Evolutionary conservation across 2,888 invertebrate genomes (phyloP), one percentile per base, ranked within the genome.

Genomic region (Doris montereyensis): DNA sequence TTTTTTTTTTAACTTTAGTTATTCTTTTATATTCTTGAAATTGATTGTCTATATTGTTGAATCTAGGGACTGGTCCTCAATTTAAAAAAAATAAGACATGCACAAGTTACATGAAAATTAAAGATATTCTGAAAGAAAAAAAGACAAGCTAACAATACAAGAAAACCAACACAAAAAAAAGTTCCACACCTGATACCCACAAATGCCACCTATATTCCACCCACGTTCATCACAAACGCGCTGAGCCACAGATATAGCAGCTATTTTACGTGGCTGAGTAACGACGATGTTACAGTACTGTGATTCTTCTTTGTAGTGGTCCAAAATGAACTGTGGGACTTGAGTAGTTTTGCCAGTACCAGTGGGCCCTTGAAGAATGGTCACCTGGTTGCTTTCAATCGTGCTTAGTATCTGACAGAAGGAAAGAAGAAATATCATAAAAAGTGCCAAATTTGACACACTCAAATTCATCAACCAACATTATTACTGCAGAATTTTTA

Each of bases 261-360:
- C 98, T 85, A 99, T 97, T 87, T 96, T 94, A 78, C 98, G 93
- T 0, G 98, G 98, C 89, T 98, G 98, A 0, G 98, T 98, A 0
- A 98, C 96, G 65, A 92, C 86, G 72, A 98, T 97, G 90, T 96
- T 97, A 88, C 97, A 97, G 83, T 89, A 89, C 77, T 92, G 92
- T 30, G 93, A 93, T 32, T 93, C 93, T 70, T 93, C 92, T 77
- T 93, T 94, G 83, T 94, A 94, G 84, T 95, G 93, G 85, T 98
- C 96, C n/a, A 98, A 92, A 83, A 98, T 96, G 92, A 95, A 97
- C 90, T 98, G 98, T 0, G 98, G 97, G 17, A 92, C 91, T 83
- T 98, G 97, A 0, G 97, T 98, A 17, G 97, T 97, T 93, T 95
- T 95, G 80, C 99, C 99, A 90, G 97, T 97, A 0, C 99, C 99